Conservation (phyloP, 1,140 invertebrate species). For the Achatina immaculata region DNA sequence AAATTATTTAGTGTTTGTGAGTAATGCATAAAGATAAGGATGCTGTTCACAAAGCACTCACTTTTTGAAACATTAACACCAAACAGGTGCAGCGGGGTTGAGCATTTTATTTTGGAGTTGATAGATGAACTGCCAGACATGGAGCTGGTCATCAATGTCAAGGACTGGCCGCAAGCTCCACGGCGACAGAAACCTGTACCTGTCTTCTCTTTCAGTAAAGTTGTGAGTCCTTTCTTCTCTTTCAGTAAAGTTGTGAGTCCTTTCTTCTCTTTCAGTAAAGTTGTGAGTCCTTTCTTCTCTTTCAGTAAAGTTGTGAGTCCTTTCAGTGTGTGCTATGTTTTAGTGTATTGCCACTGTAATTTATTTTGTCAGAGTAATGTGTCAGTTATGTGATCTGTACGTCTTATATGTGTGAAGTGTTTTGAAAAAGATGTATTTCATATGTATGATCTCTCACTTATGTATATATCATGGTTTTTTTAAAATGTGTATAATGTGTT, state of each 20-base stretch:
- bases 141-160: constrained; percentile 89
- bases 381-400: too few species aligned
- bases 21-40: too few species aligned
- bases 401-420: too few species aligned
- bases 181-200: constrained; percentile 79
- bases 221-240: constrained; percentile 62
- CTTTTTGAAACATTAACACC: neutral
- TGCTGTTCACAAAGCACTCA: too few species aligned
- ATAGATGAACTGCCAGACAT: constrained; percentile 82
- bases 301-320: constrained; percentile 86
- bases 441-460: too few species aligned
- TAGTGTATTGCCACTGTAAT: too few species aligned
- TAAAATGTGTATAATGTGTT: too few species aligned
- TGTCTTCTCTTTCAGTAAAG: constrained; percentile 96
- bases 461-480: too few species aligned
- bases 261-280: neutral
- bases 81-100: constrained; percentile 86
- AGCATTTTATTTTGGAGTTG: constrained; percentile 83
- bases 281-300: constrained; percentile 90
- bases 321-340: too few species aligned
- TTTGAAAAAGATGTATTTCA: too few species aligned
- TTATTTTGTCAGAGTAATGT: too few species aligned
- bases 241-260: constrained; percentile 7
- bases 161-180: constrained; percentile 91
- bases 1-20: too few species aligned